phyloP scores from a whole-genome alignment of 1,140 invertebrate species.

The Calliopsis andreniformis region DNA sequence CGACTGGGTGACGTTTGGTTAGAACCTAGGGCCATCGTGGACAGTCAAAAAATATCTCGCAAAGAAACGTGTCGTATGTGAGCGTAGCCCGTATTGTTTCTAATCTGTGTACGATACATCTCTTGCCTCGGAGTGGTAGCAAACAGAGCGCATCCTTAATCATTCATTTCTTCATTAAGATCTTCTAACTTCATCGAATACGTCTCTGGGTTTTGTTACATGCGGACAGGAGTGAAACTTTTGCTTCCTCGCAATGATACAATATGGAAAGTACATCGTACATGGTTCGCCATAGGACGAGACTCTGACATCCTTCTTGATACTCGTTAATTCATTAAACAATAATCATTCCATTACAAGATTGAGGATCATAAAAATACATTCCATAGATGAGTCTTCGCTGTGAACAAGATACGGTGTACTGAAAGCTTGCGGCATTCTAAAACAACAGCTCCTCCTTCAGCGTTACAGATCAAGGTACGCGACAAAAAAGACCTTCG shows the following conservation, averaged over 20 bases:
- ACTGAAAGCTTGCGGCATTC: constrained; percentile 11
- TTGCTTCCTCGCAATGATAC: not conserved
- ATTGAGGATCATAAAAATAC: not conserved
- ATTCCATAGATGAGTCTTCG: not conserved
- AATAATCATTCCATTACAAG: too few species aligned
- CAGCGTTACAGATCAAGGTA: not conserved
- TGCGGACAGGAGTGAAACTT: not conserved
- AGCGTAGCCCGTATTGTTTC: constrained; percentile 45
- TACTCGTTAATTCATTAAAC: too few species aligned
- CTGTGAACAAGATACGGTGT: constrained; percentile 42
- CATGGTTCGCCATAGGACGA: not conserved
- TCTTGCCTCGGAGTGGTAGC: constrained; percentile 6
- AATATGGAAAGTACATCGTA: constrained; percentile 8
- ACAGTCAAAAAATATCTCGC: constrained; percentile 79
- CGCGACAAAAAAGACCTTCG: not conserved
- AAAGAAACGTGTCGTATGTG: constrained; percentile 49
- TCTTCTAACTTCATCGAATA: constrained; percentile 5
- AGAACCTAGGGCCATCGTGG: constrained; percentile 60
- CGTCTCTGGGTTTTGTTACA: not conserved
- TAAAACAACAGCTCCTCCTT: not conserved
- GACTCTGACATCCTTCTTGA: not conserved
- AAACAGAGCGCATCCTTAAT: not conserved
- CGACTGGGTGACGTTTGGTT: constrained; percentile 44
- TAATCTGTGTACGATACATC: constrained; percentile 9
- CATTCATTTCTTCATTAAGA: too few species aligned